Percentiles rank a stretch among this genome's conserved stretches.
These are phyloP conservation scores for Brachyptera risi DNA, from an alignment of 2,888 invertebrate species.

Conservation along the genomic window DNA sequence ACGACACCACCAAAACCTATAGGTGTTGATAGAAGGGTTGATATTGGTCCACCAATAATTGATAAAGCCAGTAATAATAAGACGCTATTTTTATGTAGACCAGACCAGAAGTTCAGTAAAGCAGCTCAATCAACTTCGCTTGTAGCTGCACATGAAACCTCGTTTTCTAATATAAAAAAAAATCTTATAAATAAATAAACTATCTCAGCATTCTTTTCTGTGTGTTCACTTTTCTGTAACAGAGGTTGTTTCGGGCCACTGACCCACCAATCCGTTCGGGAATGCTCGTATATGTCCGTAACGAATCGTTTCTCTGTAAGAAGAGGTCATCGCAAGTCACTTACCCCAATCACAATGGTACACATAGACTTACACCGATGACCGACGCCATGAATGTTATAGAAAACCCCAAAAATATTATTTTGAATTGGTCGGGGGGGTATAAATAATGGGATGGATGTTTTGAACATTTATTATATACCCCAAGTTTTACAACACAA, in stretches of 20 bases:
- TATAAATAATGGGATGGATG: too few species aligned
- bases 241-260: constrained; percentile 30
- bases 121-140: constrained; percentile 15
- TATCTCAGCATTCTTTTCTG: constrained; percentile 12
- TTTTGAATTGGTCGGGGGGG: neutral
- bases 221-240: constrained; percentile 21
- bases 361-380: constrained; percentile 30
- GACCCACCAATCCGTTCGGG: constrained; percentile 31
- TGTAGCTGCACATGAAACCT: neutral
- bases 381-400: constrained; percentile 9
- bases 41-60: too few species aligned
- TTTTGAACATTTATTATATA: too few species aligned
- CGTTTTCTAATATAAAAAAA: constrained; percentile 17
- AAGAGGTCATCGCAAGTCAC: constrained; percentile 61
- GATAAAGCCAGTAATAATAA: too few species aligned
- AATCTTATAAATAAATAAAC: constrained; percentile 15
- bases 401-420: too few species aligned
- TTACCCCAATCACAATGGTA: constrained; percentile 57
- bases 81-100: constrained; percentile 16
- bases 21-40: too few species aligned
- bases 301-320: constrained; percentile 29
- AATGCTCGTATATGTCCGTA: constrained; percentile 24
- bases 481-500: too few species aligned
- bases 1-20: too few species aligned
- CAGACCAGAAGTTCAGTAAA: constrained; percentile 20